Conservation (phyloP, 2,797 vertebrate species). For the Poecilia picta region DNA sequence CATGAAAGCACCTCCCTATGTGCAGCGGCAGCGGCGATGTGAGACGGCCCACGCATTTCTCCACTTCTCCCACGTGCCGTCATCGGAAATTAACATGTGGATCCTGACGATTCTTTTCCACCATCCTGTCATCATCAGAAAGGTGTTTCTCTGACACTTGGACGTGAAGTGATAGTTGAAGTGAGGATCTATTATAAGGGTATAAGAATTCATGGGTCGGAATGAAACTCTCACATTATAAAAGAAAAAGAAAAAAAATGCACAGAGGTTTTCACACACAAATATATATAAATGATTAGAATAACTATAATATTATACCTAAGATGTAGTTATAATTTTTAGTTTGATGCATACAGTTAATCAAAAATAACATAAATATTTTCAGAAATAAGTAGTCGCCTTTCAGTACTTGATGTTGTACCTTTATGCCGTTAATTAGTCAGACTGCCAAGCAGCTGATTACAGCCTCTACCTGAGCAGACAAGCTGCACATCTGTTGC, state of each 20-base stretch:
- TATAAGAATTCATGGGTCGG: background rate
- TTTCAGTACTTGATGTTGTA: background rate
- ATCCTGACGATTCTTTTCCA: constrained; percentile 5
- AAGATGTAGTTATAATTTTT: background rate
- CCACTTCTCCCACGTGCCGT: constrained; percentile 1
- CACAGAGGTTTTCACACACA: background rate
- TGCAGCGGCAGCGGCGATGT: constrained; percentile 13
- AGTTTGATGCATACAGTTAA: background rate
- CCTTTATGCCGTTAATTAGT: background rate
- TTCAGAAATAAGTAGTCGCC: background rate
- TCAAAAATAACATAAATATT: background rate
- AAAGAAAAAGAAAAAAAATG: background rate
- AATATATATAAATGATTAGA: background rate
- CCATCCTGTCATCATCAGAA: constrained; percentile 5
- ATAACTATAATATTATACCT: background rate
- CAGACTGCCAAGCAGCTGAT: background rate
- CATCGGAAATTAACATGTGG: constrained; percentile 8
- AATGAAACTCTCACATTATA: background rate
- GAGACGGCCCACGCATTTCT: constrained; percentile 20
- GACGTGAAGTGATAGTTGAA: background rate
- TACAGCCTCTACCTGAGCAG: background rate
- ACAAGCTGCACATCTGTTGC: background rate
- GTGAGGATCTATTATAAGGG: background rate
- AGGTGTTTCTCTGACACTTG: background rate
- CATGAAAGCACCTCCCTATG: constrained; percentile 15